These are phyloP conservation scores for Doris montereyensis DNA, from an alignment of 2,888 invertebrate genomes.

Conservation along the genomic window DNA sequence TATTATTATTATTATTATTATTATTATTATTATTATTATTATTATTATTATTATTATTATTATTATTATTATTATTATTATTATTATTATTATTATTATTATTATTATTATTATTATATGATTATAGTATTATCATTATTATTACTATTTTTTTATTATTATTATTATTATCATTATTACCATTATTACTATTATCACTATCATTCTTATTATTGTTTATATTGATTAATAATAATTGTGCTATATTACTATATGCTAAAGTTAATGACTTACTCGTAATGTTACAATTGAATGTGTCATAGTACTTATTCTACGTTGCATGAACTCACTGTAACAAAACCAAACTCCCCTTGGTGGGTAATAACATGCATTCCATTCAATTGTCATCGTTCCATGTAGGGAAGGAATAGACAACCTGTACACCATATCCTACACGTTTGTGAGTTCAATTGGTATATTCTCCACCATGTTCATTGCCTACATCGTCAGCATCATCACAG, in stretches of 20 bases:
- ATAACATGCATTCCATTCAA: too few relatives aligned
- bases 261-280: too few relatives aligned
- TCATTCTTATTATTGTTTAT: neutral
- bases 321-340: too few relatives aligned
- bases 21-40: neutral
- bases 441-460: neutral
- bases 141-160: neutral
- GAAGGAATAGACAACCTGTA: neutral
- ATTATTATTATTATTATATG: neutral
- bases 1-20: neutral
- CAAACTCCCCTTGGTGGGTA: too few relatives aligned
- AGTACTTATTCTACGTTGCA: too few relatives aligned
- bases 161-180: neutral
- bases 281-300: too few relatives aligned
- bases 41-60: neutral
- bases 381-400: neutral
- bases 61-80: neutral
- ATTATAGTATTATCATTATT: neutral
- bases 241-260: too few relatives aligned
- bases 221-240: too few relatives aligned
- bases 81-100: neutral
- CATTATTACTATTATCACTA: neutral
- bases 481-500: neutral
- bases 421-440: neutral
- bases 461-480: neutral